Evolutionary conservation across 2,888 invertebrate genomes (phyloP).

Genomic region (Gerris lacustris): DNA sequence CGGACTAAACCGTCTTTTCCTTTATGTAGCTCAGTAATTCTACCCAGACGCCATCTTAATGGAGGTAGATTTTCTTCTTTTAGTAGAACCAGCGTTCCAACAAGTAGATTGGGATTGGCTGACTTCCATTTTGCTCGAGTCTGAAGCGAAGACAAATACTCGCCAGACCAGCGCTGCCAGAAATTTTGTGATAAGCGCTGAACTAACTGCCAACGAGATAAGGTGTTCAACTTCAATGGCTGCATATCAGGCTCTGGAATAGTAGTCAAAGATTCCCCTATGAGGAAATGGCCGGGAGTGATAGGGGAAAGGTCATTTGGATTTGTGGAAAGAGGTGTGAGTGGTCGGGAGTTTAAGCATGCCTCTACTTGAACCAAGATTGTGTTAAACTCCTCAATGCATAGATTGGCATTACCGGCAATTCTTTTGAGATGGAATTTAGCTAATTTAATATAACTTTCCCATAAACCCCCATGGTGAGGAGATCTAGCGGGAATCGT

Average conservation of each 20-base stretch:
- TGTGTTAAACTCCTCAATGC: constrained; percentile 16
- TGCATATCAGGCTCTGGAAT: constrained; percentile 8
- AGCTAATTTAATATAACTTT: constrained; percentile 12
- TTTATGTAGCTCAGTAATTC: not conserved
- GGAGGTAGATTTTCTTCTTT: constrained; percentile 16
- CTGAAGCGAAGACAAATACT: constrained; percentile 8
- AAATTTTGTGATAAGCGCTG: constrained; percentile 15
- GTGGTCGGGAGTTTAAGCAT: constrained; percentile 19
- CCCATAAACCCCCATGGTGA: constrained; percentile 18
- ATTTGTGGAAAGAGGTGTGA: constrained; percentile 15
- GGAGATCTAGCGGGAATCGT: constrained; percentile 17
- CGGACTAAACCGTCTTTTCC: not conserved
- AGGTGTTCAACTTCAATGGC: not conserved
- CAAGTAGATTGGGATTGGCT: not conserved
- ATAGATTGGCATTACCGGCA: constrained; percentile 12
- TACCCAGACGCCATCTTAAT: constrained; percentile 13
- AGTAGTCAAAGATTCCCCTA: constrained; percentile 11
- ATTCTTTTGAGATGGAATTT: constrained; percentile 14
- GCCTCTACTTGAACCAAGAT: constrained; percentile 14
- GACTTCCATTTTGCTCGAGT: constrained; percentile 15
- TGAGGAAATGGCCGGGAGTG: constrained; percentile 13
- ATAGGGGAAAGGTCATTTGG: constrained; percentile 14
- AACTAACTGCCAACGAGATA: constrained; percentile 14
- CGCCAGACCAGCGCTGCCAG: constrained; percentile 14
- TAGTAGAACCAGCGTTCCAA: constrained; percentile 13